Base-by-base conservation (phyloP, 2,888 invertebrate species). In the Drosophila setosimentum region DNA sequence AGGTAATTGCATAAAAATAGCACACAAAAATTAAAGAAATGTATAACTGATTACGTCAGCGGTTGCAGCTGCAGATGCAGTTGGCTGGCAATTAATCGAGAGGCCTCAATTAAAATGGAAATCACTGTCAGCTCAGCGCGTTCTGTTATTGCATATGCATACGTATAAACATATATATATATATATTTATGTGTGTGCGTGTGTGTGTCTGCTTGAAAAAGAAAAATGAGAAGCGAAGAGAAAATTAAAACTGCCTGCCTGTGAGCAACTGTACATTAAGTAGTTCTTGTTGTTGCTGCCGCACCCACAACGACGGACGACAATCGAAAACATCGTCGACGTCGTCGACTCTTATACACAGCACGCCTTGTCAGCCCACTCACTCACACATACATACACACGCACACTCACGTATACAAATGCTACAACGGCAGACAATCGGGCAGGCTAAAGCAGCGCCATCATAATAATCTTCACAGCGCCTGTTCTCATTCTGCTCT, bases 51-150 rank as follows among this genome's bases (percentile, higher is more conserved):
- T 77, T 79, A 73, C 78, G 78, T 73, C 78, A 80, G 71, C 62
- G 70, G 54, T 11, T 54, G 68, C 73, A 77, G 53, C 58, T 49
- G 68, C 81, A 66, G 57, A 29, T 73, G 72, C 72, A 77, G 80
- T 73, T 73, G 79, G 40, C 18, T 73, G 30, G 60, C 75, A 79
- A 85, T 85, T 87, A 85, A 83, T 85, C 76, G 83, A 77, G 85
- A 81, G 73, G 70, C 77, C 80, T 84, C 78, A 85, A 87, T 87
- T 85, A 74, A 76, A 77, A 87, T 81, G 61, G 61, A 80, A 87
- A 87, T 85, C 87, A 83, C 83, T 87, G 82, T 76, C 87, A 82
- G 76, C 69, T 67, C 63, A 1, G 21, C 69, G 67, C 63, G 70
- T 64, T 37, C 51, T 70, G 42, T 64, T 78, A 60, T 45, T 71